Evolutionary conservation across 2,888 invertebrate species (phyloP).

Genomic region (Malachius bipustulatus): DNA sequence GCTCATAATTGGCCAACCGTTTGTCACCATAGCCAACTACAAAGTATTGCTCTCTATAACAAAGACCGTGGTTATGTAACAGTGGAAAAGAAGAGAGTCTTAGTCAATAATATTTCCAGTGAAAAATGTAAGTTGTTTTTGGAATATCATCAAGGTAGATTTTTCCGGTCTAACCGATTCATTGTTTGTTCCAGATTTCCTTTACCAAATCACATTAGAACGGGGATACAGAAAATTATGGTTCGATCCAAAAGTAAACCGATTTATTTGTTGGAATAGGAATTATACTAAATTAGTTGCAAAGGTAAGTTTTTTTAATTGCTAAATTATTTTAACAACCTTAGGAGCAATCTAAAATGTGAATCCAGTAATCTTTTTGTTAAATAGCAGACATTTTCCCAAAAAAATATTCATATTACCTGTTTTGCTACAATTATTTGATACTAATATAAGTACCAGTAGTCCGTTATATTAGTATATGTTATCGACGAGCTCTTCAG

Average conservation of each 20-base stretch:
- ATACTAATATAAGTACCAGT: too few species aligned
- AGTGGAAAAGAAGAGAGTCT: constrained; percentile 1
- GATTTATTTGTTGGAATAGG: constrained; percentile 3
- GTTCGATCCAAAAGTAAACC: background rate
- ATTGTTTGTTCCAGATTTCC: background rate
- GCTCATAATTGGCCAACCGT: too few species aligned
- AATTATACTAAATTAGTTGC: background rate
- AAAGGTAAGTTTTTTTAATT: background rate
- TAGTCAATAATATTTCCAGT: background rate
- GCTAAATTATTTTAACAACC: background rate
- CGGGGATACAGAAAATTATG: background rate
- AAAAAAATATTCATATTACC: too few species aligned
- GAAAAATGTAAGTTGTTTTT: background rate
- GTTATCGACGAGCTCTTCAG: too few species aligned
- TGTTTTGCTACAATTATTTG: too few species aligned
- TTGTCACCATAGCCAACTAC: too few species aligned
- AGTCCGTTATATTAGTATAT: too few species aligned
- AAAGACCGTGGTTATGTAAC: constrained; percentile 1
- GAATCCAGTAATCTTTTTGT: too few species aligned
- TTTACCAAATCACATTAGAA: background rate
- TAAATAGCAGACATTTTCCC: too few species aligned
- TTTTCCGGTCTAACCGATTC: too few species aligned
- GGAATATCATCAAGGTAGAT: too few species aligned
- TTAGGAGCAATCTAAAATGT: background rate
- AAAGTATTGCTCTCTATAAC: background rate